Base-by-base conservation (phyloP, 2,888 invertebrate species). In the Dorcus parallelipipedus region DNA sequence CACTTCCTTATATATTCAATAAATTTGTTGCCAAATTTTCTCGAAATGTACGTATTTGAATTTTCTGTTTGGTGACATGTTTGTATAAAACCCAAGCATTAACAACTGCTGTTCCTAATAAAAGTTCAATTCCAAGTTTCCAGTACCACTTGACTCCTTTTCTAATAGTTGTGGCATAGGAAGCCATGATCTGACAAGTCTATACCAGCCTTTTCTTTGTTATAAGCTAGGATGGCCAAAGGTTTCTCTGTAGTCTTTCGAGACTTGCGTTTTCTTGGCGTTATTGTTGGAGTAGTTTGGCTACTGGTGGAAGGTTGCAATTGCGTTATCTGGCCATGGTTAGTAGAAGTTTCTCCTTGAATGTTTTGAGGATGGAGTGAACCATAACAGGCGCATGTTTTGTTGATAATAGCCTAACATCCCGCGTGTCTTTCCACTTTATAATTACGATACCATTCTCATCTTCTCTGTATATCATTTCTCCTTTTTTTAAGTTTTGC, bases 391-490 rank as follows among this genome's bases (percentile, higher is more conserved):
- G 69, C 20, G 68, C 64, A 66, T 73, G 71, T 64, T 72, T 73
- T 61, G 70, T 71, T 20, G 71, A 69, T 50, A 72, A 63, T 33
- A 73, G 60, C 61, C 69, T 68, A 14, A 72, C 70, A 64, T 73
- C 69, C 7, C 71, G 65, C 14, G 67, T 67, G 61, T 72, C 70
- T 63, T 62, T 69, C 71, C 70, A 73, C 60, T 69, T 72, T 55
- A 72, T 56, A 49, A 70, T 61, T 45, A 71, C 69, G 56, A 71
- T 69, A 45, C 71, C 71, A 63, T 71, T 66, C 61, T 68, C 56
- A 62, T 72, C 69, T 62, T 72, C 70, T 58, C 61, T 56, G 9
- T 66, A 58, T 58, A 69, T 52, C 49, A 72, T 69, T 58, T 71
- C 61, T n/a, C 66, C 65, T 52, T 41, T 63, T 63, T 67, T 64